Base-by-base conservation (phyloP, 2,888 invertebrate species). In the Exephanes ischioxanthus region DNA sequence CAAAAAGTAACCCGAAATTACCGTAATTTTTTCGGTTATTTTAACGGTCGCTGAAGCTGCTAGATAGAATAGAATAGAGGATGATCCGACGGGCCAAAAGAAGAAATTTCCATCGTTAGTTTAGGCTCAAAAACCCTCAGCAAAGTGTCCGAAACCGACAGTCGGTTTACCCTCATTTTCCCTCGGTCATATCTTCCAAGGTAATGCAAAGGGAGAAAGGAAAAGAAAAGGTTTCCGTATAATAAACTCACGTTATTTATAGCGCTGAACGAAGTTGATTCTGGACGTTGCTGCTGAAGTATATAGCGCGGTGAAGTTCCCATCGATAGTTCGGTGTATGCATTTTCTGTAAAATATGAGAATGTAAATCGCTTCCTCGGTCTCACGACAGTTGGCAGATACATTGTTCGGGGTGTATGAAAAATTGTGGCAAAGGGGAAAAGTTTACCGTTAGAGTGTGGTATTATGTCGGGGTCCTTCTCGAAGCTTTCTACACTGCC, bases 381-480 rank as follows among this genome's bases (percentile, higher is more conserved):
- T 66, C 19, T 33, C 66, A 16, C 48, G 48, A 66, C 80, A 66
- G 70, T 80, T 71, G 76, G 77, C 33, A 76, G n/a, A 55, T 37
- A 22, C 22, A 51, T 41, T n/a, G 53, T 76, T 63, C n/a, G 41
- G 45, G 14, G 41, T 61, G 16, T 67, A n/a, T 19, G 26, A 41
- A 26, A 55, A 26, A 33, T 66, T 37, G 37, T 37, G 48, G 66
- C 22, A 1, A 19, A 67, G 9, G 41, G 26, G n/a, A 2, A 66
- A 67, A 77, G 41, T 67, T 89, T 83, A 93, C 93, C 93, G 87
- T 93, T 93, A 80, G 92, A 92, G 83, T 93, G 93, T 48, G 93
- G 93, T 86, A 93, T 93, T 88, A 93, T 93, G 86, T 93, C 93
- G 9, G 93, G 93, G 88, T 93, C 92, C 91, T 93, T 93, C 87